Evolutionary conservation across 2,113 vertebrate genomes (phyloP), one percentile per base, ranked within the genome.

Genomic region (Phylloscopus trochilus): DNA sequence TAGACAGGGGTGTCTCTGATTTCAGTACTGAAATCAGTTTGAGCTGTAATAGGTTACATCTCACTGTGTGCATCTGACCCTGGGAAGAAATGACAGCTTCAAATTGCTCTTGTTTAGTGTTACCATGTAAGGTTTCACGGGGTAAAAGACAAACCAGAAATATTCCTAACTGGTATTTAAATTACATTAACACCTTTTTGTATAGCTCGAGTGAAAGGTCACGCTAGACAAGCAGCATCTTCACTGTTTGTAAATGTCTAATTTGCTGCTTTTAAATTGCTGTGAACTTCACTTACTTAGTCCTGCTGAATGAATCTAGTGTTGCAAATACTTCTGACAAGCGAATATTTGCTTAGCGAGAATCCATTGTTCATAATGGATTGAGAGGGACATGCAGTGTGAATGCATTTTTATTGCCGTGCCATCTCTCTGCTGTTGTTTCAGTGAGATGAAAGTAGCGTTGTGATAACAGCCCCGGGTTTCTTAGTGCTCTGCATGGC

Each of bases 301-400:
- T 83, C 92, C 80, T 60, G 84, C 85, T 83, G 94, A 84, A 73
- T 95, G 88, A 96, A 93, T 97, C 86, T 90, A 90, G 79, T 96
- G 90, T 92, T 95, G 79, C 95, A 95, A 95, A 96, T 95, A 93
- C 86, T 96, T 96, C 92, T 97, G 98, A 97, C 98, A 98, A 98
- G 98, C 76, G 96, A 97, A 91, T 96, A 83, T 98, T 98, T 97
- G 89, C 97, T 97, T 97, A 96, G 95, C 68, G 78, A 95, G 91
- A 95, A 95, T 87, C 96, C 94, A 74, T 95, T 97, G 96, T 98
- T 97, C 94, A 83, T 96, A 97, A 97, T 97, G 97, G 96, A 97
- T 97, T 95, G 80, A 96, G 96, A 95, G 87, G 91, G 95, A 93
- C 88, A 72, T 87, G 96, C 87, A 53, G 20, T 87, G 75, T 91